Percentiles rank a stretch among this genome's conserved stretches.
Conservation (phyloP, 2,888 invertebrate genomes). For the Lasioglossum vierecki region DNA sequence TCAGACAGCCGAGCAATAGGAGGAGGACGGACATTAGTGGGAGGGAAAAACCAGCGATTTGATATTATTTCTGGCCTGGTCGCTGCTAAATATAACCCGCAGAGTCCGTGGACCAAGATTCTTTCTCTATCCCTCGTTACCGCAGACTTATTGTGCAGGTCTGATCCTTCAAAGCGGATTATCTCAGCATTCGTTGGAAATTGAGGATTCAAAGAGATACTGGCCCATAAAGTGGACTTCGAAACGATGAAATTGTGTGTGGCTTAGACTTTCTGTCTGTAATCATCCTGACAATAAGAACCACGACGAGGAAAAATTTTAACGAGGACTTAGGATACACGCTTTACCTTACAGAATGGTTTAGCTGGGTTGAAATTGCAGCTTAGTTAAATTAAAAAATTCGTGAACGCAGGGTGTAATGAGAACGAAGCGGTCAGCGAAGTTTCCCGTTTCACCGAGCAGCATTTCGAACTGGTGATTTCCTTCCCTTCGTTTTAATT, state of each 20-base stretch:
- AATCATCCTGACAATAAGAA: neutral
- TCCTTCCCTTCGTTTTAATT: slow-evolving; percentile 13
- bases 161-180: neutral
- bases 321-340: neutral
- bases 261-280: neutral
- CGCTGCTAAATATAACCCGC: neutral
- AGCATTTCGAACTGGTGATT: neutral
- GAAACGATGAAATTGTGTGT: neutral
- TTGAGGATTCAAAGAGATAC: neutral
- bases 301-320: neutral
- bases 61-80: slow-evolving; percentile 15
- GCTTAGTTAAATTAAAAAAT: neutral
- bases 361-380: neutral
- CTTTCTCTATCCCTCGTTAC: neutral
- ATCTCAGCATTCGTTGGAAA: neutral
- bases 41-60: slow-evolving; percentile 26
- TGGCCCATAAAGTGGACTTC: neutral
- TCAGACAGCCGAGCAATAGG: slow-evolving; percentile 27
- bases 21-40: slow-evolving; percentile 18
- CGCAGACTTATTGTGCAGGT: neutral
- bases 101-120: neutral
- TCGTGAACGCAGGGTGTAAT: neutral
- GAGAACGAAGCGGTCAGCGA: too few relatives aligned
- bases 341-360: neutral
- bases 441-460: neutral